Evolutionary conservation across 2,888 invertebrate genomes (phyloP).

Genomic region (Aquatica leii): DNA sequence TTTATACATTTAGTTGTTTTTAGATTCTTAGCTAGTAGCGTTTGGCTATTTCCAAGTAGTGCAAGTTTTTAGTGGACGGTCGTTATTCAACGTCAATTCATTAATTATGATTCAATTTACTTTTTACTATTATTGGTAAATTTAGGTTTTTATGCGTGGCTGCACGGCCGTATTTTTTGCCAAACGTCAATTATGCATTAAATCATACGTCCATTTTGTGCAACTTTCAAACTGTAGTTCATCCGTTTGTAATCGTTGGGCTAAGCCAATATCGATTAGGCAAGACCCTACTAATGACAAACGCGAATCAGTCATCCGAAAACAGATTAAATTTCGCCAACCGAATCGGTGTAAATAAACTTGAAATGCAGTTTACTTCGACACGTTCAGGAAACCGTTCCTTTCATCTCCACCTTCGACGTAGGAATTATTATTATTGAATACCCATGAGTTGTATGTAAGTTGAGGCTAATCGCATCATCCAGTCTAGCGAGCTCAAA

Average conservation of each 20-base stretch:
- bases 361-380: slow-evolving; percentile 31
- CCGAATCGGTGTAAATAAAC: slow-evolving; percentile 35
- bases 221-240: slow-evolving; percentile 27
- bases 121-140: too few species aligned
- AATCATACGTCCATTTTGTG: slow-evolving; percentile 1
- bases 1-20: too few species aligned
- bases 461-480: slow-evolving; percentile 40
- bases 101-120: too few species aligned
- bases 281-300: slow-evolving; percentile 25
- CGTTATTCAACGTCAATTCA: too few species aligned
- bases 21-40: too few species aligned
- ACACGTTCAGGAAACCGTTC: slow-evolving; percentile 13
- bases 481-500: slow-evolving; percentile 35
- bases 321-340: slow-evolving; percentile 37
- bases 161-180: slow-evolving; percentile 9
- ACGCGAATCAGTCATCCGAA: slow-evolving; percentile 28
- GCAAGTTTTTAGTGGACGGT: too few species aligned
- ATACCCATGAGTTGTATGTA: slow-evolving; percentile 35
- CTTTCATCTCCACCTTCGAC: slow-evolving; percentile 12
- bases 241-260: slow-evolving; percentile 26
- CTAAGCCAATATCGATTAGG: slow-evolving; percentile 19
- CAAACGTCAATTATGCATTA: slow-evolving; percentile 1
- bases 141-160: too few species aligned
- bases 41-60: too few species aligned
- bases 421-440: slow-evolving; percentile 37